These are phyloP conservation scores for Drosophila mercatorum DNA, from an alignment of 2,888 invertebrate genomes.

Conservation along the genomic window DNA sequence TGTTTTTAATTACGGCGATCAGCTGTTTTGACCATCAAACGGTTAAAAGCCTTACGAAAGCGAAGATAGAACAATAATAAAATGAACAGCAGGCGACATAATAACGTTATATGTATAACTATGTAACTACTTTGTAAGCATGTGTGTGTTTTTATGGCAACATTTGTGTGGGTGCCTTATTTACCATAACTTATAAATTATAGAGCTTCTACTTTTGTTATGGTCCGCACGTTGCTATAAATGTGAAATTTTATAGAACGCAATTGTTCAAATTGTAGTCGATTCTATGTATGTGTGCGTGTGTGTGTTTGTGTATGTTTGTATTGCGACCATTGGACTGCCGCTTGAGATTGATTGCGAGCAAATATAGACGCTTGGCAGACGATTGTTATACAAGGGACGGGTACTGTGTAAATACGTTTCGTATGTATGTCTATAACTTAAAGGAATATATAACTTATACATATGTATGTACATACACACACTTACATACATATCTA, in stretches of 20 bases:
- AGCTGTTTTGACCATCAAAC: slow-evolving; percentile 68
- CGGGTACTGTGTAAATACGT: slow-evolving; percentile 7
- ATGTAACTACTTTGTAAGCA: slow-evolving; percentile 26
- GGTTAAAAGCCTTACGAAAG: slow-evolving; percentile 52
- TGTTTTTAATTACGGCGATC: slow-evolving; percentile 65
- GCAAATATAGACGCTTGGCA: slow-evolving; percentile 64
- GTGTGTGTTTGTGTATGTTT: slow-evolving; percentile 21
- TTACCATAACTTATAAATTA: slow-evolving; percentile 64
- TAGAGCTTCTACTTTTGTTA: slow-evolving; percentile 49
- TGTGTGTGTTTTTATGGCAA: slow-evolving; percentile 3
- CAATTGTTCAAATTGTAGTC: slow-evolving; percentile 46
- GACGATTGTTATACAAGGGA: slow-evolving; percentile 52
- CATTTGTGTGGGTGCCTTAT: slow-evolving; percentile 43
- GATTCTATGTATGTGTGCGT: slow-evolving; percentile 11
- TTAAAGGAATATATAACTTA: slow-evolving; percentile 8
- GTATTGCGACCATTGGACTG: slow-evolving; percentile 43
- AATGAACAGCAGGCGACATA: slow-evolving; percentile 10
- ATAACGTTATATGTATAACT: slow-evolving; percentile 6
- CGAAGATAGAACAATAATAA: slow-evolving; percentile 26
- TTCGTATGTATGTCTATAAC: background rate
- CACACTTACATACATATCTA: background rate
- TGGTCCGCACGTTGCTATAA: slow-evolving; percentile 58
- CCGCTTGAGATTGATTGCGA: slow-evolving; percentile 62
- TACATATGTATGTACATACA: background rate
- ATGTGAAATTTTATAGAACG: slow-evolving; percentile 63